These are phyloP conservation scores for Paramormyrops kingsleyae DNA, from an alignment of 2,113 vertebrate genomes.

Conservation along the genomic window DNA sequence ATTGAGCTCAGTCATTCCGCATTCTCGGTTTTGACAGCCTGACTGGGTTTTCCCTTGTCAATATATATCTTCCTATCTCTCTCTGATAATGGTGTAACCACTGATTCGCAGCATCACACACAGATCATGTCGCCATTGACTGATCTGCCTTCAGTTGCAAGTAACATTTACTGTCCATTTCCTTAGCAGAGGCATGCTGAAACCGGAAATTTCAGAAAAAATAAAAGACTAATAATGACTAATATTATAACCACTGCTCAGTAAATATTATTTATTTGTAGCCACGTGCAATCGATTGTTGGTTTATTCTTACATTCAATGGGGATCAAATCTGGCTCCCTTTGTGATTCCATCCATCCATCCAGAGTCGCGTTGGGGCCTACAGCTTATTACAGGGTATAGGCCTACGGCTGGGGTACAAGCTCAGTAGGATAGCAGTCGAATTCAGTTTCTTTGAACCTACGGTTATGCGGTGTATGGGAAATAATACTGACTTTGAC, in stretches of 20 bases:
- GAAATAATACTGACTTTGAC: background rate
- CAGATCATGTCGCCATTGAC: background rate
- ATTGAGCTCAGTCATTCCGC: background rate
- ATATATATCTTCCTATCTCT: background rate
- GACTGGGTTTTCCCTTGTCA: background rate
- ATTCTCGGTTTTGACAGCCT: background rate
- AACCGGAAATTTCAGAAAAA: background rate
- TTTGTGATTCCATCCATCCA: background rate
- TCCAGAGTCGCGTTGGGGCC: background rate
- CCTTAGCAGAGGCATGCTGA: background rate
- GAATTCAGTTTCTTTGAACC: background rate
- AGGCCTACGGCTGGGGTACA: background rate
- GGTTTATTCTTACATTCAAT: background rate
- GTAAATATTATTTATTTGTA: background rate
- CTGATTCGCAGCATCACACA: background rate
- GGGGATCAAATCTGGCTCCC: background rate
- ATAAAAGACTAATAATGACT: background rate
- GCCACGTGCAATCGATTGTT: background rate
- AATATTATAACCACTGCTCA: background rate
- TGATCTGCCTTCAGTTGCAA: background rate
- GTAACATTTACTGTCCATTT: background rate
- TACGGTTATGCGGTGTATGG: background rate
- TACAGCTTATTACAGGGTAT: background rate
- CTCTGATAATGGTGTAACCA: background rate
- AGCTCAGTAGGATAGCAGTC: background rate